Percentiles rank a stretch among this genome's conserved stretches.
These are phyloP conservation scores for Aquatica leii DNA, from an alignment of 2,888 invertebrate species.

Conservation along the genomic window DNA sequence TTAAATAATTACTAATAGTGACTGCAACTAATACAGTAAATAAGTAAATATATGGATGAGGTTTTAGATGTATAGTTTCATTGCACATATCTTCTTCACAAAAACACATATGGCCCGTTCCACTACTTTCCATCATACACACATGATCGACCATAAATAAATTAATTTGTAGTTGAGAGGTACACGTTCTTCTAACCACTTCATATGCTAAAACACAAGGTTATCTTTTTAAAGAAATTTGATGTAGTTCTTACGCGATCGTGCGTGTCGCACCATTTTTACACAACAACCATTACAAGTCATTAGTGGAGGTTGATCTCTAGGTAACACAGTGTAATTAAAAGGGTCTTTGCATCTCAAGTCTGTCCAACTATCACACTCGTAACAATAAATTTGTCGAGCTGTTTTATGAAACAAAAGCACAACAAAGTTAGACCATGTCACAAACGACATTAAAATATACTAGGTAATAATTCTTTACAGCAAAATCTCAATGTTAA, in stretches of 20 bases:
- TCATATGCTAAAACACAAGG: conserved; percentile 77
- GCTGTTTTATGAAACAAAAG: conserved; percentile 65
- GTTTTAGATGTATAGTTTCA: conserved; percentile 59
- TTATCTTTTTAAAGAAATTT: neutral
- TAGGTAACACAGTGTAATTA: conserved; percentile 88
- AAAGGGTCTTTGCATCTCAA: conserved; percentile 90
- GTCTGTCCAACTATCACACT: conserved; percentile 94
- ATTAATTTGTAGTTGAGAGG: conserved; percentile 92
- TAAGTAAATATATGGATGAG: conserved; percentile 15
- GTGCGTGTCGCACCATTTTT: conserved; percentile 92
- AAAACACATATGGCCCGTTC: conserved; percentile 98
- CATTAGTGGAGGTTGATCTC: conserved; percentile 87
- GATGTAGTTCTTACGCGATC: conserved; percentile 86
- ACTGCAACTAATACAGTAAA: too few species aligned
- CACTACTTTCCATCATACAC: conserved; percentile 98
- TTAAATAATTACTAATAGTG: neutral
- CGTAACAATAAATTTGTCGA: conserved; percentile 90
- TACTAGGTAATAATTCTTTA: too few species aligned
- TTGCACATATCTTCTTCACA: conserved; percentile 98
- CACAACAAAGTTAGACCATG: too few species aligned
- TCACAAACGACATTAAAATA: too few species aligned
- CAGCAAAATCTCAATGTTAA: too few species aligned
- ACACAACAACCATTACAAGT: conserved; percentile 94
- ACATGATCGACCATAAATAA: conserved; percentile 98
- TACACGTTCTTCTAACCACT: conserved; percentile 90